Percentiles rank a stretch among this genome's conserved stretches.
phyloP scores from a whole-genome alignment of 2,113 vertebrate genomes.

The Antechinus stuartii region DNA sequence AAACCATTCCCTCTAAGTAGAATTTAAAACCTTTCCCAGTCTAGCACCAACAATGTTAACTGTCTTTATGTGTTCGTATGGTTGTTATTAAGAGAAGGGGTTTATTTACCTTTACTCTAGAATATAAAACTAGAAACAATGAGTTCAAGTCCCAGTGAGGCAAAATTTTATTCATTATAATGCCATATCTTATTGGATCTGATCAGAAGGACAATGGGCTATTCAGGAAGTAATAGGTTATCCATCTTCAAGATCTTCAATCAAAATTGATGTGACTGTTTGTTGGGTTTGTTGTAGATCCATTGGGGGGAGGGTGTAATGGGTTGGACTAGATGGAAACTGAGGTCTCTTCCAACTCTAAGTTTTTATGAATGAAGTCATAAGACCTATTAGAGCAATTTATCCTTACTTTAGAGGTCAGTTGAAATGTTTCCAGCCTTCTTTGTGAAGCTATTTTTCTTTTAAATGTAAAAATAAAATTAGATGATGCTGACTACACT shows the following conservation, averaged over 20 bases:
- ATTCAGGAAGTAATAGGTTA: background rate
- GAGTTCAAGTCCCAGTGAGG: background rate
- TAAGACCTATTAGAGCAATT: background rate
- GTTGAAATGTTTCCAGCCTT: background rate
- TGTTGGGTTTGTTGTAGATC: background rate
- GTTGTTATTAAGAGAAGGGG: background rate
- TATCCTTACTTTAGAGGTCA: background rate
- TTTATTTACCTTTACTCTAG: background rate
- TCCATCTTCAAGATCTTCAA: background rate
- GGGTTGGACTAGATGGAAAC: background rate
- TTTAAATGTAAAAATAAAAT: background rate
- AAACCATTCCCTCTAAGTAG: background rate
- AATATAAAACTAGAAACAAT: background rate
- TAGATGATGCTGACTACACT: too few relatives aligned
- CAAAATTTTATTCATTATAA: background rate
- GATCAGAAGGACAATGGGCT: background rate
- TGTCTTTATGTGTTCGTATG: background rate
- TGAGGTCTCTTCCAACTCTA: background rate
- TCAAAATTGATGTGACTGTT: background rate
- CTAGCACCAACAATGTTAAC: background rate
- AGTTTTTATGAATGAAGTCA: background rate
- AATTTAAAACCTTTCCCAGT: background rate
- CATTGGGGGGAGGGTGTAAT: background rate
- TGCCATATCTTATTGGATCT: background rate
- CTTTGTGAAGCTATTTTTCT: background rate